Percentiles rank a stretch among this genome's conserved stretches.
Evolutionary conservation across 2,888 invertebrate species (phyloP).

Genomic region (Epinotia nisella): DNA sequence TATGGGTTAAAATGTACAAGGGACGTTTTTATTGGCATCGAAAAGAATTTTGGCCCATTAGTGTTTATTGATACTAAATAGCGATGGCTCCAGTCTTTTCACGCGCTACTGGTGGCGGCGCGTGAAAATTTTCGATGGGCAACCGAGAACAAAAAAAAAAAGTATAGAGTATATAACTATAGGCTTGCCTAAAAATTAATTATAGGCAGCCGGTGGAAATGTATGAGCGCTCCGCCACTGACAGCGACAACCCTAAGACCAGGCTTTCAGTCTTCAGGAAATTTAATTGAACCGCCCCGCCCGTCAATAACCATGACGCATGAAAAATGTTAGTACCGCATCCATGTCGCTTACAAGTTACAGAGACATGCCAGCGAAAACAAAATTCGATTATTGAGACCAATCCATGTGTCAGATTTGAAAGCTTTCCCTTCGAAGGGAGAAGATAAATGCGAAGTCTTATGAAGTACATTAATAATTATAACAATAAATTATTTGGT

Average conservation of each 20-base stretch:
- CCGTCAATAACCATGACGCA: constrained; percentile 55
- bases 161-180: no score
- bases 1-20: no score
- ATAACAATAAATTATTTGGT: not conserved
- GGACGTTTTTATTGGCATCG: no score
- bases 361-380: constrained; percentile 19
- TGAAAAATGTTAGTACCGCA: constrained; percentile 53
- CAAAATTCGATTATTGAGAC: constrained; percentile 41
- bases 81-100: no score
- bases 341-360: constrained; percentile 25
- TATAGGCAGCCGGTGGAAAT: no score
- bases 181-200: no score
- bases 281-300: constrained; percentile 64
- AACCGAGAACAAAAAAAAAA: no score
- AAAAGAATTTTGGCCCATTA: no score
- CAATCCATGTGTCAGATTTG: constrained; percentile 39
- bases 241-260: constrained; percentile 57
- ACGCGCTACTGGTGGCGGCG: no score
- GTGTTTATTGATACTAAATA: not conserved
- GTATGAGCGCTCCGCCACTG: no score
- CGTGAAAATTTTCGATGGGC: no score
- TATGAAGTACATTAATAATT: constrained; percentile 15
- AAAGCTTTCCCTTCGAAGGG: constrained; percentile 15
- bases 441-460: constrained; percentile 34
- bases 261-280: constrained; percentile 59